phyloP scores from a whole-genome alignment of 2,113 vertebrate species.

The Sander vitreus region DNA sequence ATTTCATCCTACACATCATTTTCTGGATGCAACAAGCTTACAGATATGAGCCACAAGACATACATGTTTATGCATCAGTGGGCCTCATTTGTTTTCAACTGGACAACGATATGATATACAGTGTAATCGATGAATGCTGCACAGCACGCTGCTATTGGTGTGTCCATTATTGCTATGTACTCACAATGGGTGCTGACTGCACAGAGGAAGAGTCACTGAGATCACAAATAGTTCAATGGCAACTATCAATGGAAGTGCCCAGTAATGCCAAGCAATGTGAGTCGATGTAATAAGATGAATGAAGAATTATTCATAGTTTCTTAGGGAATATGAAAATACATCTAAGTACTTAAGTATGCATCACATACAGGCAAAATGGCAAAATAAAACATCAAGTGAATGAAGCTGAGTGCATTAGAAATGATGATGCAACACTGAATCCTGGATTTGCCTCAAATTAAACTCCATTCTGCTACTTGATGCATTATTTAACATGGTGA shows the following conservation, averaged over 20 bases:
- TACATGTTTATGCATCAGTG: conserved; percentile 23
- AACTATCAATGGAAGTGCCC: conserved; percentile 37
- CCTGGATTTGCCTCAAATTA: conserved; percentile 68
- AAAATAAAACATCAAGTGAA: conserved; percentile 53
- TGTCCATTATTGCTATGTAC: conserved; percentile 64
- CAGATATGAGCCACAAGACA: not conserved
- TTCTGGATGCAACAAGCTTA: conserved; percentile 1
- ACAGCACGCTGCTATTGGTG: conserved; percentile 54
- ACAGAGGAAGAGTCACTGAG: conserved; percentile 51
- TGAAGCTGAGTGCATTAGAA: conserved; percentile 28
- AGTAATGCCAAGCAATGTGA: conserved; percentile 34
- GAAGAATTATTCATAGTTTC: conserved; percentile 28
- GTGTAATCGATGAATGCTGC: conserved; percentile 70
- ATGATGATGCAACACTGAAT: conserved; percentile 64
- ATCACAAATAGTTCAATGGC: conserved; percentile 65
- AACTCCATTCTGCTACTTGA: conserved; percentile 63
- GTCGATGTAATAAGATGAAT: conserved; percentile 30
- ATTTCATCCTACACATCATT: conserved; percentile 7
- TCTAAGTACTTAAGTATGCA: conserved; percentile 39
- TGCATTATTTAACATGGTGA: conserved; percentile 80
- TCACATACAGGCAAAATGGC: conserved; percentile 22
- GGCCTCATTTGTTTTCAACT: conserved; percentile 31
- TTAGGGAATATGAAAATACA: conserved; percentile 42
- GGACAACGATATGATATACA: conserved; percentile 53
- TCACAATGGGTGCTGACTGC: conserved; percentile 60